phyloP scores from a whole-genome alignment of 1,140 invertebrate genomes.

The Ips typographus region DNA sequence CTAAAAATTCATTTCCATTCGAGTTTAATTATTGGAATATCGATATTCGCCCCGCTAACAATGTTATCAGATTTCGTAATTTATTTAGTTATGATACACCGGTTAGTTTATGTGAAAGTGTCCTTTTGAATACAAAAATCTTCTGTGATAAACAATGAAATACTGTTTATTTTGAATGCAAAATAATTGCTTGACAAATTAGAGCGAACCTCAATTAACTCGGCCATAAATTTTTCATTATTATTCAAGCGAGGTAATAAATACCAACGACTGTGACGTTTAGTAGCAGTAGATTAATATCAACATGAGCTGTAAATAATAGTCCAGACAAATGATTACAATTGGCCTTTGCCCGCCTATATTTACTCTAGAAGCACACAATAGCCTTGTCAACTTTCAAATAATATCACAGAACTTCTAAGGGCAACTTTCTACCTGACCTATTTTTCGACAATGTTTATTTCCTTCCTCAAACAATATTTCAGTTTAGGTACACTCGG shows the following conservation, averaged over 20 bases:
- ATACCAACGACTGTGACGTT: constrained; percentile 16
- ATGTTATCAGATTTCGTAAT: too few species aligned
- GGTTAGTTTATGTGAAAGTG: too few species aligned
- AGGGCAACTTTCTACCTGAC: neutral
- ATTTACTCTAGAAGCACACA: neutral
- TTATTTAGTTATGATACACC: too few species aligned
- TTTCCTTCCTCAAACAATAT: neutral
- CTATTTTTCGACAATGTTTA: neutral
- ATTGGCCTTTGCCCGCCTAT: neutral
- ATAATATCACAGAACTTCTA: constrained; percentile 3
- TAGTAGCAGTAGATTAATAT: constrained; percentile 17
- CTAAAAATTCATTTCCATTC: too few species aligned
- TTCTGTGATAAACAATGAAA: too few species aligned
- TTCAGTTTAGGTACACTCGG: neutral
- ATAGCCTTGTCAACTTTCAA: neutral
- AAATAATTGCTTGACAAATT: too few species aligned
- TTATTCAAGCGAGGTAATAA: neutral
- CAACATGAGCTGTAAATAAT: constrained; percentile 12
- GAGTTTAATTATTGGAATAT: too few species aligned
- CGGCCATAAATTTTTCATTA: too few species aligned
- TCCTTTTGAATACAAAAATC: too few species aligned
- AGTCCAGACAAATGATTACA: neutral
- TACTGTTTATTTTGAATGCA: too few species aligned
- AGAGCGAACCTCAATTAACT: too few species aligned
- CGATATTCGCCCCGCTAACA: too few species aligned